phyloP scores from a whole-genome alignment of 1,140 invertebrate genomes.

The Anastrepha obliqua region DNA sequence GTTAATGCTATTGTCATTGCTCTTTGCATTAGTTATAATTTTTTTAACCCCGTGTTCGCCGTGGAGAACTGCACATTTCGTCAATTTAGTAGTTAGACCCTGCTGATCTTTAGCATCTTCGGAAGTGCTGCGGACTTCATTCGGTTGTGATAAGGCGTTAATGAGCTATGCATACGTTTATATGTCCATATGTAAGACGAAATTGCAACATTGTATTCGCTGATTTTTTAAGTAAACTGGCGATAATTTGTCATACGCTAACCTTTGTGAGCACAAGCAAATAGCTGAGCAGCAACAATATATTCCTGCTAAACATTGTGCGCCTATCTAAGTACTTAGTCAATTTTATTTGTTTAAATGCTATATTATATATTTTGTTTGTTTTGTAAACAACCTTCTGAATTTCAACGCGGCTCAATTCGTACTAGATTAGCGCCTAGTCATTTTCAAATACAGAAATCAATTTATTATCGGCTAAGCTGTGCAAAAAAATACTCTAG shows the following conservation, averaged over 20 bases:
- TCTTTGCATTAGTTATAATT: background rate
- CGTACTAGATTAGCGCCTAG: slow-evolving; percentile 37
- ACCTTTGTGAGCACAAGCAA: slow-evolving; percentile 2
- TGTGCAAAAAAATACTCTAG: background rate
- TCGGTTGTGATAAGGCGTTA: background rate
- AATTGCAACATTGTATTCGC: background rate
- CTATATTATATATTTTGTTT: background rate
- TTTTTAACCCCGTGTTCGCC: background rate
- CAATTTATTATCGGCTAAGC: slow-evolving; percentile 10
- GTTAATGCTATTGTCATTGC: background rate
- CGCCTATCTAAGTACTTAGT: background rate
- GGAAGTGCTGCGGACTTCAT: background rate
- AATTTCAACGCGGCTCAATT: slow-evolving; percentile 3
- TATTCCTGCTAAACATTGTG: background rate
- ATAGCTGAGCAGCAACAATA: slow-evolving; percentile 5
- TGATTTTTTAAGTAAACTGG: background rate
- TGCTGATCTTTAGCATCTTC: background rate
- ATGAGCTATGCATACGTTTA: background rate
- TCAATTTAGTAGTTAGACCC: background rate
- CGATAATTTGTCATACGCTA: background rate
- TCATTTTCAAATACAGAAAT: slow-evolving; percentile 28
- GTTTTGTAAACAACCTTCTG: background rate
- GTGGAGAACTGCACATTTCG: too few species aligned
- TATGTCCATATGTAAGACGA: background rate
- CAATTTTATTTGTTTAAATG: background rate